phyloP scores from a whole-genome alignment of 2,888 invertebrate species.

The Halocaridina rubra region DNA sequence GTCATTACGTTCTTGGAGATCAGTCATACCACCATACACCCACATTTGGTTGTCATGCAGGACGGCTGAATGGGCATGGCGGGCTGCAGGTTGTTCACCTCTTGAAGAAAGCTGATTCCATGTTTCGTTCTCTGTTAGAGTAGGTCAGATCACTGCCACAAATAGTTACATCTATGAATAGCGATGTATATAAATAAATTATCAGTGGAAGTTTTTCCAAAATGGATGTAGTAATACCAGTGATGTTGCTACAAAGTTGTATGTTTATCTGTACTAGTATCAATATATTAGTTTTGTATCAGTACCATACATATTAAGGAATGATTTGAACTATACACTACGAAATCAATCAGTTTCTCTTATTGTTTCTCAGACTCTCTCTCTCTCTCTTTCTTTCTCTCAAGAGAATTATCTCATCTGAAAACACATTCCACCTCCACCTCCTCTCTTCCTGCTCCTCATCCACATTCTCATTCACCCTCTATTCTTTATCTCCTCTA shows the following conservation, averaged over 20 bases:
- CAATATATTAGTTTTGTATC: no score
- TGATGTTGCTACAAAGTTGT: no score
- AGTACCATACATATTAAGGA: no score
- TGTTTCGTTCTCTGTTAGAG: constrained; percentile 46
- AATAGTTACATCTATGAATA: neutral
- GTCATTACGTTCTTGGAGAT: constrained; percentile 81
- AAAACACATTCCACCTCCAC: neutral
- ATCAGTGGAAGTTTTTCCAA: no score
- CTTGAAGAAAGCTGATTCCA: constrained; percentile 50
- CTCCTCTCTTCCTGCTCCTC: neutral
- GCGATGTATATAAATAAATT: neutral
- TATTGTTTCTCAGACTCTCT: neutral
- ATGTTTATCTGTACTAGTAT: no score
- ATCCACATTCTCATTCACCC: no score
- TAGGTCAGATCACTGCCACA: neutral
- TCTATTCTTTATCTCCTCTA: no score
- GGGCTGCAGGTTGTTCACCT: constrained; percentile 65
- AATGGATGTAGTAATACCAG: no score
- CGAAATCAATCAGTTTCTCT: no score
- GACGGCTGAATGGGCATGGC: constrained; percentile 78
- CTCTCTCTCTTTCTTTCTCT: neutral
- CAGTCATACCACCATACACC: constrained; percentile 90
- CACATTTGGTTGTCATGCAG: constrained; percentile 83
- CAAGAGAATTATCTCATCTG: neutral
- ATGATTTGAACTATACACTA: no score